A percentile compares a stretch with the other conserved stretches of the same genome.
phyloP scores from a whole-genome alignment of 2,888 invertebrate genomes.

The Lithophane leautieri region DNA sequence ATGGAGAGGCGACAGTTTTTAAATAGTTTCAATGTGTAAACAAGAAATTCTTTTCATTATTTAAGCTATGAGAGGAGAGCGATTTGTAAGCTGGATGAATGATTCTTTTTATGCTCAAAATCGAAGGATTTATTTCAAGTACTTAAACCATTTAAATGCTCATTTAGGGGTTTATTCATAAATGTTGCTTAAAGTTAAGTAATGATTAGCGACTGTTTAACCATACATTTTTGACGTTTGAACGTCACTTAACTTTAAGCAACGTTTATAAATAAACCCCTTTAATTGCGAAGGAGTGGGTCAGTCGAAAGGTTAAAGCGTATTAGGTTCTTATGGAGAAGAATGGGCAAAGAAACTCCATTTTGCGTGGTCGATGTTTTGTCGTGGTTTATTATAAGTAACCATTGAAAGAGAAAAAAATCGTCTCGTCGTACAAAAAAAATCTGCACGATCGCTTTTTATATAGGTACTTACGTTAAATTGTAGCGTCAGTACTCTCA shows the following conservation, averaged over 20 bases:
- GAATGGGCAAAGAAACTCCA: neutral
- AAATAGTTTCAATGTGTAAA: constrained; percentile 59
- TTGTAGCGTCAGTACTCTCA: neutral
- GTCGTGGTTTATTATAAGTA: no score
- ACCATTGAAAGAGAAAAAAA: neutral
- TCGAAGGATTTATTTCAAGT: neutral
- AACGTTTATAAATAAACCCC: no score
- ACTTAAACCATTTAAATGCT: neutral
- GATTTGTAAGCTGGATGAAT: neutral
- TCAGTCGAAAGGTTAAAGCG: neutral
- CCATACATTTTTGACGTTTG: no score
- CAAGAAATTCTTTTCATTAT: constrained; percentile 41
- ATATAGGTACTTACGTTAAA: no score
- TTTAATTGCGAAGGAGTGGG: no score
- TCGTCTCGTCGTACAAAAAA: no score
- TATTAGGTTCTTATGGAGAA: neutral
- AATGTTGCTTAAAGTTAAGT: no score
- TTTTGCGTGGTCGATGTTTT: neutral
- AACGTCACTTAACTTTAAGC: no score
- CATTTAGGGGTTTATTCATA: no score
- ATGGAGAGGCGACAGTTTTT: constrained; percentile 53
- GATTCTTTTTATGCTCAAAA: neutral
- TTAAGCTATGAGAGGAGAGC: constrained; percentile 27
- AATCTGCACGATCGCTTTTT: no score
- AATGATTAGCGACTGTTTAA: no score